Conservation (phyloP, 2,113 vertebrate species). For the Elanoides forficatus region DNA sequence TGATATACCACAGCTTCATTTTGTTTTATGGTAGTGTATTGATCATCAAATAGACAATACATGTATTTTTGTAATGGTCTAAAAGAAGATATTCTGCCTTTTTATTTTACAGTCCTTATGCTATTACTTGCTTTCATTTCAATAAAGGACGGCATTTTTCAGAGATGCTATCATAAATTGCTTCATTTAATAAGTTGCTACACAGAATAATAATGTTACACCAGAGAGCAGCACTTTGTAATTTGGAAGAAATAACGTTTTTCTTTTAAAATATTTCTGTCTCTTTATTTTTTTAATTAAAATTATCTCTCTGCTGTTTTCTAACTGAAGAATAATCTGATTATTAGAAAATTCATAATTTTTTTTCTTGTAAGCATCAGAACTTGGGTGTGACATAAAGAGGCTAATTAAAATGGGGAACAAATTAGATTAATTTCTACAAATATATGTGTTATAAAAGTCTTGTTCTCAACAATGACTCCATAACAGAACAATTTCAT, state of each 20-base stretch:
- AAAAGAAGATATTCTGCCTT: constrained; percentile 69
- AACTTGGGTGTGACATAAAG: neutral
- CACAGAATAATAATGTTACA: constrained; percentile 69
- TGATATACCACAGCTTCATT: constrained; percentile 68
- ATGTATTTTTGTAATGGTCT: constrained; percentile 69
- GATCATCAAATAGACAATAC: constrained; percentile 75
- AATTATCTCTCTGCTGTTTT: constrained; percentile 21
- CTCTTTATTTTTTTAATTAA: constrained; percentile 48
- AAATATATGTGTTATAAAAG: neutral
- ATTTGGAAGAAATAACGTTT: constrained; percentile 60
- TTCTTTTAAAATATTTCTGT: neutral
- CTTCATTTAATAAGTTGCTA: constrained; percentile 71
- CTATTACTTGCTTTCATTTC: constrained; percentile 71
- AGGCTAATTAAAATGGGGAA: constrained; percentile 48
- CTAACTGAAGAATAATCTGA: constrained; percentile 8
- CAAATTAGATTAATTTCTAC: constrained; percentile 28
- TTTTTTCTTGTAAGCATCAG: neutral
- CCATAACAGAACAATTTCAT: constrained; percentile 24
- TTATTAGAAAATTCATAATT: neutral
- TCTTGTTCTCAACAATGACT: constrained; percentile 15
- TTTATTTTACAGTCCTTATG: constrained; percentile 66
- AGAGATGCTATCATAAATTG: constrained; percentile 68
- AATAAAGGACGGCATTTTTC: constrained; percentile 68
- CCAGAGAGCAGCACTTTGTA: constrained; percentile 56
- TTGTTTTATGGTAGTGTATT: constrained; percentile 74